Conservation (phyloP, 2,113 vertebrate species). For the Dendrocopos noguchii region DNA sequence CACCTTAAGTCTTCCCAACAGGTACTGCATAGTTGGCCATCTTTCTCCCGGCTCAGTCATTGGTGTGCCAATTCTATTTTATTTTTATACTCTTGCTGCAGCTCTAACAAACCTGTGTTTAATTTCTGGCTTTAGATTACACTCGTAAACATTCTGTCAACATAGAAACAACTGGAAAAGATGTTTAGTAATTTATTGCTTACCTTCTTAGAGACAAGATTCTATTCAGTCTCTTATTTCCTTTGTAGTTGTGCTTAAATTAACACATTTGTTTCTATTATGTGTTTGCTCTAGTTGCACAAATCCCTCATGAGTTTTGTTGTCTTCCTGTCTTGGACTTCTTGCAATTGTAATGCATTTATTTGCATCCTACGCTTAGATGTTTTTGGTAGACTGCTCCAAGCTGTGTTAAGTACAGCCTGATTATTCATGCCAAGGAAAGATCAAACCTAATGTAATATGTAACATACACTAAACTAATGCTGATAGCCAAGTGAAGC, state of each 20-base stretch:
- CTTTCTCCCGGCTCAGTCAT: not conserved
- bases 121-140: not conserved
- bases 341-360: not conserved
- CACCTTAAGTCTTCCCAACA: conserved; percentile 23
- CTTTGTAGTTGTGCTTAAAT: not conserved
- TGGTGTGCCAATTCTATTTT: conserved; percentile 53
- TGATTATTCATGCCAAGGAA: conserved; percentile 22
- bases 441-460: not conserved
- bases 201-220: conserved; percentile 1
- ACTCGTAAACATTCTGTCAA: not conserved
- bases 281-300: not conserved
- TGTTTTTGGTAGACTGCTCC: not conserved
- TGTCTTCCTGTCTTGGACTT: conserved; percentile 20
- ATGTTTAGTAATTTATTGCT: not conserved
- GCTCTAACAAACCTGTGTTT: not conserved
- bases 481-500: conserved; percentile 4
- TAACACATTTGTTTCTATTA: not conserved
- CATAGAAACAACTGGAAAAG: not conserved
- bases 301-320: not conserved
- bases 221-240: not conserved
- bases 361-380: not conserved
- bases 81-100: conserved; percentile 22
- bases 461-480: conserved; percentile 26
- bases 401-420: conserved; percentile 23
- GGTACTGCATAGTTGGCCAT: not conserved